Evolutionary conservation across 2,797 vertebrate species (phyloP).

Genomic region (Tachyglossus aculeatus): DNA sequence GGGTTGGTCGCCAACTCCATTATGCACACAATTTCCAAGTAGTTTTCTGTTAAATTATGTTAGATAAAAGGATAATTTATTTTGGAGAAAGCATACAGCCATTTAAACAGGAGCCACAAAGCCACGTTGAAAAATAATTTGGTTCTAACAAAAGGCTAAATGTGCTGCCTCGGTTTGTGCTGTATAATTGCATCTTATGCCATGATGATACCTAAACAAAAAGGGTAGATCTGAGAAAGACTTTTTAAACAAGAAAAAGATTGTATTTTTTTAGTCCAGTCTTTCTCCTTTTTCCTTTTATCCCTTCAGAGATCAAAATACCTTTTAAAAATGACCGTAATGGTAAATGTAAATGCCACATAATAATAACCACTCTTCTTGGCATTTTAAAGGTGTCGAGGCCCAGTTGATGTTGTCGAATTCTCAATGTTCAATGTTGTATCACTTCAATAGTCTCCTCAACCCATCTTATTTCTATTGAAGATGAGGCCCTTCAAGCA

Average conservation of each 20-base stretch:
- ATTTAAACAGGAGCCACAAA: conserved; percentile 28
- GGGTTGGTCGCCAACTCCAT: background rate
- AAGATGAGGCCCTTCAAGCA: too few relatives aligned
- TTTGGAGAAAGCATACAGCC: conserved; percentile 12
- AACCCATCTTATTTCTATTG: too few relatives aligned
- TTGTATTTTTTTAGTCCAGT: background rate
- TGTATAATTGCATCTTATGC: background rate
- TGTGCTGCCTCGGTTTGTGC: background rate
- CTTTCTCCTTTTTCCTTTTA: accelerated
- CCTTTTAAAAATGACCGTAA: background rate
- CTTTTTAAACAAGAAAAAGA: background rate
- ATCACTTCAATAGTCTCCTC: too few relatives aligned
- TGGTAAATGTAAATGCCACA: too few relatives aligned
- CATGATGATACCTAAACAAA: too few relatives aligned
- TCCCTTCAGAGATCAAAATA: background rate
- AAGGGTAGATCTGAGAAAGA: background rate
- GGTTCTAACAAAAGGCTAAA: conserved; percentile 6
- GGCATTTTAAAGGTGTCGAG: background rate
- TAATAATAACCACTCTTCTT: background rate
- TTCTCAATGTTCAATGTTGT: too few relatives aligned
- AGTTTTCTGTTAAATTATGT: conserved; percentile 6
- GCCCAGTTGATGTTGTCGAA: background rate
- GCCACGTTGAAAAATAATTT: conserved; percentile 17
- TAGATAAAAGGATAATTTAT: conserved; percentile 21
- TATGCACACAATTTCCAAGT: background rate